Evolutionary conservation across 2,888 invertebrate species (phyloP), one percentile per base, ranked within the genome.

Genomic region (Cataglyphis cursor): DNA sequence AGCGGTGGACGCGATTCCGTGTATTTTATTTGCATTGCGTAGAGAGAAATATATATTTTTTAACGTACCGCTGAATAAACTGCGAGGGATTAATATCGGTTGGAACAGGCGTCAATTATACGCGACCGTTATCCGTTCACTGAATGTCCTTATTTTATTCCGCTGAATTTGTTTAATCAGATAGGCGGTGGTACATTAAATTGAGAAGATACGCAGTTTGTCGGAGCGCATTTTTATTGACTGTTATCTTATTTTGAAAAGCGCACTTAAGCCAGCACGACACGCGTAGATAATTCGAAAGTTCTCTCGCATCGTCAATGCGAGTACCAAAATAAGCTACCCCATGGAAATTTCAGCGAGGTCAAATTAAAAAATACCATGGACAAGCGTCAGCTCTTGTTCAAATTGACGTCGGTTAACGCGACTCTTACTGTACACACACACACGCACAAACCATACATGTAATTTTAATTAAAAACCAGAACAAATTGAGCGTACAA

Each of bases 181-280:
- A 44, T 74, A 61, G 44, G 24, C 31, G 48, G 15, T 21, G 24
- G 21, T 31, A 62, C 12, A 48, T 62, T 74, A 74, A 74, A 74
- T 74, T 31, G 35, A 62, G 35, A 62, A 35, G 35, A 62, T 35
- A 48, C 31, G 24, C 62, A 75, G 62, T 62, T 75, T 35, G 48
- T 18, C 21, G 35, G 15, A 62, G 31, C 48, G 48, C 44, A 48
- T 48, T 75, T 74, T 75, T 75, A 75, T 75, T 62, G 62, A 24
- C 48, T 75, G 62, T 62, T 74, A 31, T 75, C 35, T 48, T 35
- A 75, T 64, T 75, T 62, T 62, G 18, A 75, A 62, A 48, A 18
- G 24, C 21, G 21, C 44, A 31, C 12, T 62, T 62, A 74, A 74
- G 62, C 24, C 31, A 18, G 28, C 21, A 59, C 38, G 31, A 21